These are phyloP conservation scores for Mesocricetus auratus DNA, from an alignment of 2,113 vertebrate species.

Conservation along the genomic window DNA sequence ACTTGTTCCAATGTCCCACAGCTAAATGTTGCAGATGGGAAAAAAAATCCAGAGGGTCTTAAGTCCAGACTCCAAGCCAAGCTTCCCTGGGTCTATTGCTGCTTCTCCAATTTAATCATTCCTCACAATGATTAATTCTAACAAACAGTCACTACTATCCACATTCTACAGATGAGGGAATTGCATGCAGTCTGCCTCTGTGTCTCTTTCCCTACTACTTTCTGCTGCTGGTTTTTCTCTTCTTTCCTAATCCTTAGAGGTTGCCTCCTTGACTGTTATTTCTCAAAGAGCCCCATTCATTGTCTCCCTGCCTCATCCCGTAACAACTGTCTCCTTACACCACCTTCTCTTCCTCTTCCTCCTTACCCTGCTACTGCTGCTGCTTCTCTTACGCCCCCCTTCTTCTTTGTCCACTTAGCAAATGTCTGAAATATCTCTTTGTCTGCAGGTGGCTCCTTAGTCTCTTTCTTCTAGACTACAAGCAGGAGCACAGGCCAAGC, in stretches of 20 bases:
- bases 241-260: background rate
- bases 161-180: background rate
- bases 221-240: background rate
- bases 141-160: background rate
- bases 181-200: background rate
- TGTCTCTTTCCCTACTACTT: background rate
- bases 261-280: background rate
- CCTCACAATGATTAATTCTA: background rate
- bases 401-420: background rate
- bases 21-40: background rate
- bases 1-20: background rate
- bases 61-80: background rate
- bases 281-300: background rate
- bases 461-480: background rate
- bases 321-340: background rate
- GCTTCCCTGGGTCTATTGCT: background rate
- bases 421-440: background rate
- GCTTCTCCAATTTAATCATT: background rate
- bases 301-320: background rate
- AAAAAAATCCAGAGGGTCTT: background rate
- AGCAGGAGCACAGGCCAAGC: background rate
- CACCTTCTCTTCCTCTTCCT: background rate
- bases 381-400: rapidly evolving
- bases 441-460: background rate
- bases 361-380: background rate